Conservation (phyloP, 2,113 vertebrate species). For the Alexandromys fortis region DNA sequence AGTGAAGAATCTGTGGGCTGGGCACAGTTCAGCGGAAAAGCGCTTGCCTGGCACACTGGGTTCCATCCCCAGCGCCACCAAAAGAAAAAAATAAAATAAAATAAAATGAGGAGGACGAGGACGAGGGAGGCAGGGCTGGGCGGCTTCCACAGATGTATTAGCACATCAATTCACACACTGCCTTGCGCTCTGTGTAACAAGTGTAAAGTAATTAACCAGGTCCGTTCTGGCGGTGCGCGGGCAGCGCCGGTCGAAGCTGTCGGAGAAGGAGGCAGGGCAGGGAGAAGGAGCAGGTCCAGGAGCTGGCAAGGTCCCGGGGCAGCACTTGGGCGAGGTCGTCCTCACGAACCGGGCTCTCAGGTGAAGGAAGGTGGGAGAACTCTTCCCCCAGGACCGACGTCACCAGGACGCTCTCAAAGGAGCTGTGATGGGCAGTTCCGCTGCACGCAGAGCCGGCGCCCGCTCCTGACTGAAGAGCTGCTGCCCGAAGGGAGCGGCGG, state of each 20-base stretch:
- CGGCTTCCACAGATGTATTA: not conserved
- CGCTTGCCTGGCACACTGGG: not conserved
- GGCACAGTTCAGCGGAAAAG: not conserved
- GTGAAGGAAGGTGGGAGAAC: not conserved
- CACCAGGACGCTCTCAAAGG: constrained; percentile 32
- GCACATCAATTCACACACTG: constrained; percentile 1
- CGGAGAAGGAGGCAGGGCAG: not conserved
- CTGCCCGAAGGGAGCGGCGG: not conserved
- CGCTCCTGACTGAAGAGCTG: not conserved
- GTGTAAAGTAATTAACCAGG: not conserved
- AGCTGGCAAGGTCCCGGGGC: not conserved
- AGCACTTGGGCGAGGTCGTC: not conserved
- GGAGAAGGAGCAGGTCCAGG: not conserved
- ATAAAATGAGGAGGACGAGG: too few species aligned
- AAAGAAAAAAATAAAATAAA: too few species aligned
- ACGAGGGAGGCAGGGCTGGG: not conserved
- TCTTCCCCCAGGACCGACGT: constrained; percentile 62
- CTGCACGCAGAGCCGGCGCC: not conserved
- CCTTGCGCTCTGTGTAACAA: not conserved
- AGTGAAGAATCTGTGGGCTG: not conserved
- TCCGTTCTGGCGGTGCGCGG: constrained; percentile 34
- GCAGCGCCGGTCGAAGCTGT: not conserved
- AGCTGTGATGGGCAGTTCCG: not conserved
- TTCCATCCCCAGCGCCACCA: not conserved
- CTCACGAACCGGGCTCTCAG: not conserved